These are phyloP conservation scores for Murina feae DNA, from an alignment of 2,113 vertebrate genomes.

Conservation along the genomic window DNA sequence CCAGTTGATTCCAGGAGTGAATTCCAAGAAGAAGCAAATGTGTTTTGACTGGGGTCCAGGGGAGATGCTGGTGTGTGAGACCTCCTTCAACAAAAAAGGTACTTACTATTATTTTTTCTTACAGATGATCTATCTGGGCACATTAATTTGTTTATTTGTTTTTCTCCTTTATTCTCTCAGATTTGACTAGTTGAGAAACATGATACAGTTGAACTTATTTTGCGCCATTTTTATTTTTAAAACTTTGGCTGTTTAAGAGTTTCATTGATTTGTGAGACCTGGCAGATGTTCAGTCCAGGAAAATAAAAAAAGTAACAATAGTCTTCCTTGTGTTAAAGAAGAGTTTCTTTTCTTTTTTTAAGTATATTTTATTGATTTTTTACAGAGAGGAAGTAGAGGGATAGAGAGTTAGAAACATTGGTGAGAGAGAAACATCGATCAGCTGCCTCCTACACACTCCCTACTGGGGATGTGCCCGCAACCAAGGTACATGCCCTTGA, in stretches of 20 bases:
- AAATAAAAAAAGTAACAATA: neutral
- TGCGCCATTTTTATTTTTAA: constrained; percentile 18
- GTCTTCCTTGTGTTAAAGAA: neutral
- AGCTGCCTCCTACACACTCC: no score
- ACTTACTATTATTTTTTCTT: neutral
- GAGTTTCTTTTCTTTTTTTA: neutral
- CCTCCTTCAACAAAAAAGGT: constrained; percentile 84
- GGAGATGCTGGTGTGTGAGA: constrained; percentile 92
- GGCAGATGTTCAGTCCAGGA: neutral
- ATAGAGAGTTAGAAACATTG: no score
- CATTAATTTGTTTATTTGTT: neutral
- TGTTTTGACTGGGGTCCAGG: constrained; percentile 95
- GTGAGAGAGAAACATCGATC: no score
- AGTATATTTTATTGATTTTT: no score
- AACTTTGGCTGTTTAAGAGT: neutral
- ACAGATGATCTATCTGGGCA: neutral
- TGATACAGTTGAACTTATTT: neutral
- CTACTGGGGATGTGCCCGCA: no score
- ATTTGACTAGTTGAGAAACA: neutral
- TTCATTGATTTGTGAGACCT: neutral
- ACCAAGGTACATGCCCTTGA: no score
- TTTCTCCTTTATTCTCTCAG: neutral
- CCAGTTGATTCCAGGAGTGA: constrained; percentile 87
- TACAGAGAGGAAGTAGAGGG: no score
- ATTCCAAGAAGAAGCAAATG: constrained; percentile 85